Conservation (phyloP, 2,113 vertebrate species). For the Panurus biarmicus region DNA sequence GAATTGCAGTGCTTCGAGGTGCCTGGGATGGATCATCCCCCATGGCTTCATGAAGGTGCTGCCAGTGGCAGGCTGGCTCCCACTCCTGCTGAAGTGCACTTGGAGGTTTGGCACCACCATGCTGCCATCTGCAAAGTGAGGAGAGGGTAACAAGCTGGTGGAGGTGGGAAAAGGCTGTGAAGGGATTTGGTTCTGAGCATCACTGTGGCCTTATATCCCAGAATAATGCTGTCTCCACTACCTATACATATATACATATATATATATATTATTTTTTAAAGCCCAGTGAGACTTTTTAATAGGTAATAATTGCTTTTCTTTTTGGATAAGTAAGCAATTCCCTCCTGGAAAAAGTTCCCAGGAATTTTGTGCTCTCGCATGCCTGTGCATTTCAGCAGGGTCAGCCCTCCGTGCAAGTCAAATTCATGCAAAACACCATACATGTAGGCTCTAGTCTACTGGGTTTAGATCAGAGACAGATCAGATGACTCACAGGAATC, state of each 20-base stretch:
- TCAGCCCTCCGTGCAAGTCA: not conserved
- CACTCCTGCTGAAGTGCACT: not conserved
- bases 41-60: not conserved
- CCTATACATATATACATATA: too few species aligned
- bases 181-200: not conserved
- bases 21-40: not conserved
- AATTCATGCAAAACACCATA: constrained; percentile 16
- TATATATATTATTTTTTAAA: not conserved
- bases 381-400: not conserved
- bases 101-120: not conserved
- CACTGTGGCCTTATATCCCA: not conserved
- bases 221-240: not conserved
- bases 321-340: not conserved
- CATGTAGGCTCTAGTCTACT: constrained; percentile 17
- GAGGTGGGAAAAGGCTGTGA: not conserved
- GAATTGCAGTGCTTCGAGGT: not conserved
- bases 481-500: constrained; percentile 61
- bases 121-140: not conserved
- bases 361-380: not conserved
- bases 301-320: not conserved
- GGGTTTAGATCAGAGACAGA: constrained; percentile 56
- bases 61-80: not conserved
- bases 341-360: not conserved
- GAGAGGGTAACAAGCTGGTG: not conserved
- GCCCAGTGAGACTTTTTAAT: not conserved